phyloP scores from a whole-genome alignment of 92 coral and sea anemone species.

The Porites divaricata region DNA sequence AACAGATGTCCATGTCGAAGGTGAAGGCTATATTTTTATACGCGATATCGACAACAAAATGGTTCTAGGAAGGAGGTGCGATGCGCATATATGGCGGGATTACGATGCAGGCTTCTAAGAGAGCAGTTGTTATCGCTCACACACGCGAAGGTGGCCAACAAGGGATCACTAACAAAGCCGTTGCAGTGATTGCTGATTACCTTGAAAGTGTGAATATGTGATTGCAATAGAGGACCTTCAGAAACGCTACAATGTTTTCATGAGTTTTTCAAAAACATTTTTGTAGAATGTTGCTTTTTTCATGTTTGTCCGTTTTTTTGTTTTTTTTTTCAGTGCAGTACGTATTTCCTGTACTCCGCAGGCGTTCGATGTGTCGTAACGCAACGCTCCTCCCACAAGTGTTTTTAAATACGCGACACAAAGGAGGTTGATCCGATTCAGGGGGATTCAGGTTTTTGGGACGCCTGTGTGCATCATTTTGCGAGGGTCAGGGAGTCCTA shows the following conservation, averaged over 20 bases:
- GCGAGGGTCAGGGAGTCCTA: too few species aligned
- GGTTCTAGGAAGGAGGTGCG: constrained; percentile 56
- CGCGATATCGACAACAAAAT: constrained; percentile 64
- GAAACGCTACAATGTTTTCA: not conserved
- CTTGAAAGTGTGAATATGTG: constrained; percentile 68
- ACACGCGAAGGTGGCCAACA: constrained; percentile 67
- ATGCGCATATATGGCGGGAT: constrained; percentile 50
- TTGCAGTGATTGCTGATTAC: constrained; percentile 74
- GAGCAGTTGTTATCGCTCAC: constrained; percentile 67
- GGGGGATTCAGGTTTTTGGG: too few species aligned
- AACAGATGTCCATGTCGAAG: constrained; percentile 37
- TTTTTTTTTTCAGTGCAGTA: too few species aligned
- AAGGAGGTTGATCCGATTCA: too few species aligned
- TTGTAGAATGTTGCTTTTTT: too few species aligned
- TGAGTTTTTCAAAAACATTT: too few species aligned
- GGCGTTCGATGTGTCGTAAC: too few species aligned
- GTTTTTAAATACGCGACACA: too few species aligned
- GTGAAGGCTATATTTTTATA: constrained; percentile 50
- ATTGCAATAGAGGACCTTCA: not conserved
- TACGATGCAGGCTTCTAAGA: constrained; percentile 65
- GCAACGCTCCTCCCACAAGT: too few species aligned
- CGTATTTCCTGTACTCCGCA: too few species aligned
- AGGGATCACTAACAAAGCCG: constrained; percentile 75
- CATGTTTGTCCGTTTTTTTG: too few species aligned
- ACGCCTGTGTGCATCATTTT: too few species aligned